Conservation (phyloP, 1,140 invertebrate species). For the Oryctes rhinoceros region DNA sequence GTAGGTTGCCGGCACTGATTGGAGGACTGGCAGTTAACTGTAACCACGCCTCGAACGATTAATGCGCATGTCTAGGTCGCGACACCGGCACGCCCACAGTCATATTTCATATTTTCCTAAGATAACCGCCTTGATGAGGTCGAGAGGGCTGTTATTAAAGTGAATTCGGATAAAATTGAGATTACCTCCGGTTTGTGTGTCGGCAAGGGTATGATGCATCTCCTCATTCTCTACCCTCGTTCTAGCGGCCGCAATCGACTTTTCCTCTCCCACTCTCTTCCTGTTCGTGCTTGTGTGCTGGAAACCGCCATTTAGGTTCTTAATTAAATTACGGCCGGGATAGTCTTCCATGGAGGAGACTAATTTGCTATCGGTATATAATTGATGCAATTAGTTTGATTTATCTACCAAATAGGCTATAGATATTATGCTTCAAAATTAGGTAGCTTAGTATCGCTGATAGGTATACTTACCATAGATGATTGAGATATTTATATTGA, state of each 20-base stretch:
- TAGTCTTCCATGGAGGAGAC: constrained; percentile 24
- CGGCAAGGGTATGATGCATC: not conserved
- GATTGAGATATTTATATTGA: not conserved
- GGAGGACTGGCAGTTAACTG: constrained; percentile 37
- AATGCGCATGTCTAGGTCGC: constrained; percentile 38
- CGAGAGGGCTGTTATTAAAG: constrained; percentile 41
- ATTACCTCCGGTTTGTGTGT: constrained; percentile 29
- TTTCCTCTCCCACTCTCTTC: constrained; percentile 10
- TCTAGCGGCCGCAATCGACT: constrained; percentile 1
- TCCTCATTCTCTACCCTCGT: not conserved
- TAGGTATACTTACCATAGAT: too few relatives aligned
- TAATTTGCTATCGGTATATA: constrained; percentile 31
- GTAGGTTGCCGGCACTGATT: constrained; percentile 43
- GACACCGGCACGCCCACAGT: constrained; percentile 41
- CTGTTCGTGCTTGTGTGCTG: constrained; percentile 1
- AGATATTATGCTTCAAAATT: not conserved
- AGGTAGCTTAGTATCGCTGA: not conserved
- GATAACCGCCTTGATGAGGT: constrained; percentile 35
- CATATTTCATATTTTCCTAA: constrained; percentile 42
- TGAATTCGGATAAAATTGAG: constrained; percentile 35
- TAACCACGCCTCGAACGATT: constrained; percentile 29
- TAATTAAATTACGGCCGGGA: constrained; percentile 24
- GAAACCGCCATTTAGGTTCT: constrained; percentile 33
- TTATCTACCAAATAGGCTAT: not conserved
- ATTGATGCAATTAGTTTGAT: constrained; percentile 35